Conservation (phyloP, 2,888 invertebrate species). For the Epinotia ramella region DNA sequence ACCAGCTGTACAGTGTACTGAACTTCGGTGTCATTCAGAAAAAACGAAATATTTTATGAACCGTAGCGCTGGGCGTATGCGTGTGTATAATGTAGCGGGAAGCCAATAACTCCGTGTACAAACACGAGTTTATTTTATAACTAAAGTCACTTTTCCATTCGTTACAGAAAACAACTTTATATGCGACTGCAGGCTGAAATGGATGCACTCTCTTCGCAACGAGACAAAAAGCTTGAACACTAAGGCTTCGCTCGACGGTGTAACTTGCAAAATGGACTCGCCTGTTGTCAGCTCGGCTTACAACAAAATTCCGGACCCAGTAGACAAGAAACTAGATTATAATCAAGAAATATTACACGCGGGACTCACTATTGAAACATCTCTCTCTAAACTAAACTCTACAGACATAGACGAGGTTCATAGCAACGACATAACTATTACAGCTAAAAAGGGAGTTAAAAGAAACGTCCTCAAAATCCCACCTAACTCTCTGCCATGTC, state of each 20-base stretch:
- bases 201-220: constrained; percentile 91
- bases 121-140: neutral
- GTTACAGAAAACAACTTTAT: constrained; percentile 92
- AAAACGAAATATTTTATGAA: too few species aligned
- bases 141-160: constrained; percentile 49
- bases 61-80: too few species aligned
- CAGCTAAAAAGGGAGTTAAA: constrained; percentile 68
- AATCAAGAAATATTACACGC: constrained; percentile 72
- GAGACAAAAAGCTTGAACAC: constrained; percentile 90
- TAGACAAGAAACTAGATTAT: constrained; percentile 68
- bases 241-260: constrained; percentile 88
- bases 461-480: constrained; percentile 74
- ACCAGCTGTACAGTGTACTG: too few species aligned
- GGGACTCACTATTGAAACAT: constrained; percentile 70
- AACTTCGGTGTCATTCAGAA: too few species aligned
- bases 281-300: constrained; percentile 79
- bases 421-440: constrained; percentile 55
- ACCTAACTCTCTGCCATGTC: constrained; percentile 76
- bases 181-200: constrained; percentile 93
- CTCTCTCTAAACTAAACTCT: constrained; percentile 68
- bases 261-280: constrained; percentile 89
- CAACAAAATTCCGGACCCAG: constrained; percentile 73
- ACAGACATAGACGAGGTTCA: constrained; percentile 66
- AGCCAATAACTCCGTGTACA: neutral
- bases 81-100: neutral